These are phyloP conservation scores for Leptopilina syphax DNA, from an alignment of 2,888 invertebrate genomes.

Conservation along the genomic window DNA sequence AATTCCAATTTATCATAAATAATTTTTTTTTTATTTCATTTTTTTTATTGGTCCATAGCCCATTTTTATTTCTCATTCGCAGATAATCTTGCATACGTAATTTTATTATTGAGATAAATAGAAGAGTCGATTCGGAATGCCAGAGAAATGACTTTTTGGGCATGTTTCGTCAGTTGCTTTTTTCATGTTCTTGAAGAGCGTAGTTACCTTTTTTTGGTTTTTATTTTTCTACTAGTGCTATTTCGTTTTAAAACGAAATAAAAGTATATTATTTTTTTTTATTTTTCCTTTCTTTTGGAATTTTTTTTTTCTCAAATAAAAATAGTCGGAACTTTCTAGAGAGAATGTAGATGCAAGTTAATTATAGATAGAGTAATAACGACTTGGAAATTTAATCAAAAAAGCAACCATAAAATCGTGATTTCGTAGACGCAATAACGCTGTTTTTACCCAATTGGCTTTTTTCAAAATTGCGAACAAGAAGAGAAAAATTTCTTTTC, in stretches of 20 bases:
- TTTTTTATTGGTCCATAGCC: constrained; percentile 46
- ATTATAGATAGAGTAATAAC: constrained; percentile 27
- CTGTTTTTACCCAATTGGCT: constrained; percentile 42
- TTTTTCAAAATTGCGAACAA: constrained; percentile 27
- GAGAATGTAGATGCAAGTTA: constrained; percentile 33
- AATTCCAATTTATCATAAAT: constrained; percentile 34
- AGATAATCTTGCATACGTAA: constrained; percentile 55
- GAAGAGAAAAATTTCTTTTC: neutral
- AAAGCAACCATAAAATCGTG: constrained; percentile 14
- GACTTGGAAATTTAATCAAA: constrained; percentile 18
- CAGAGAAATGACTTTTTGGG: constrained; percentile 74
- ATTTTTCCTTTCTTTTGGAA: no score
- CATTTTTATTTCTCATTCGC: constrained; percentile 48
- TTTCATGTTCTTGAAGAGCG: constrained; percentile 46
- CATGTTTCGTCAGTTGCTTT: constrained; percentile 74
- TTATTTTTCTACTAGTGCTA: constrained; percentile 37
- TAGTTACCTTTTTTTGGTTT: constrained; percentile 26
- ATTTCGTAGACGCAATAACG: constrained; percentile 27
- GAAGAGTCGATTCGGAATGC: constrained; percentile 67
- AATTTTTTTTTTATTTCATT: neutral
- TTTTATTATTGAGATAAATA: constrained; percentile 59
- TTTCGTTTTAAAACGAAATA: constrained; percentile 17
- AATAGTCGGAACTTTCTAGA: constrained; percentile 36
- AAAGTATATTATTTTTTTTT: constrained; percentile 5
- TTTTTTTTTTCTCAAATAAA: neutral